These are phyloP conservation scores for Pseudomyrmex pallidus DNA, from an alignment of 1,140 invertebrate genomes.

Conservation along the genomic window DNA sequence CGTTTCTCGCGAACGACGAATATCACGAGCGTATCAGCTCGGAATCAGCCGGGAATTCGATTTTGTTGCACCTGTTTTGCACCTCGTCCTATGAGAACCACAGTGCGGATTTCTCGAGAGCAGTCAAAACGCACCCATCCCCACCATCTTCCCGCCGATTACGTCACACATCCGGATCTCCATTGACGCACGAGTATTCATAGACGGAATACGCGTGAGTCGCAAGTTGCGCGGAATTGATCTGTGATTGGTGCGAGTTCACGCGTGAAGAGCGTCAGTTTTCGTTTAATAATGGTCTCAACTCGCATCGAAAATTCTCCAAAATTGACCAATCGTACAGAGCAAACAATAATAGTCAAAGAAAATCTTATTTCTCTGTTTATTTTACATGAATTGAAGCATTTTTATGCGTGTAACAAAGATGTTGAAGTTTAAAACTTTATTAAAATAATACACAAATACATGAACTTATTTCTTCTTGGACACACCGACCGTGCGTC, in stretches of 20 bases:
- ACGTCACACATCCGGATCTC: background rate
- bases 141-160: background rate
- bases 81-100: background rate
- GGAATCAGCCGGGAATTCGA: background rate
- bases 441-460: conserved; percentile 66
- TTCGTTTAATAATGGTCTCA: no score
- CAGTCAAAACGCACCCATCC: background rate
- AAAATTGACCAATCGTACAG: no score
- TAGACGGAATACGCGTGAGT: no score
- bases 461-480: conserved; percentile 96
- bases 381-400: no score
- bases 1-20: background rate
- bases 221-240: no score
- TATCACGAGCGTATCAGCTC: background rate
- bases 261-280: no score
- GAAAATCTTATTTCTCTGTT: no score
- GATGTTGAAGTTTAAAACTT: conserved; percentile 59
- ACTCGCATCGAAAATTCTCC: no score
- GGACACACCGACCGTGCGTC: conserved; percentile 99
- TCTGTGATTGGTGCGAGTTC: no score
- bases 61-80: background rate
- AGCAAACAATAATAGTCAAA: no score
- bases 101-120: background rate
- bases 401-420: no score
- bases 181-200: no score